Conservation (phyloP, 2,113 vertebrate species). For the Oncorhynchus gorbuscha region DNA sequence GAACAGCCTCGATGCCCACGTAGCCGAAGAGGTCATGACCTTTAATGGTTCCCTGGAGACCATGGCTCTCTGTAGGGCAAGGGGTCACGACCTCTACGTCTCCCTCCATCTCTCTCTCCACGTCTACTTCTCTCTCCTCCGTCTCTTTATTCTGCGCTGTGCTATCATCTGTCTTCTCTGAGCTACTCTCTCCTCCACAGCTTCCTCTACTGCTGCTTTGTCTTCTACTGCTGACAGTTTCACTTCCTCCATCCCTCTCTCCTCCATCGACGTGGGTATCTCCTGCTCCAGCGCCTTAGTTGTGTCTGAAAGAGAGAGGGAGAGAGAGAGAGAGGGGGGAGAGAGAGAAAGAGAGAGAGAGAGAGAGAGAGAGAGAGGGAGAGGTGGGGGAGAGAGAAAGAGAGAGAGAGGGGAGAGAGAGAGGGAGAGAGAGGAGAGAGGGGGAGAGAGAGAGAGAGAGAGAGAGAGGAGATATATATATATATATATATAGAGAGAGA, state of each 20-base stretch:
- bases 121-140: constrained; percentile 4
- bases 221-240: constrained; percentile 23
- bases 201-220: constrained; percentile 62
- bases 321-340: background rate
- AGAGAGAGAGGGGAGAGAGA: too few relatives aligned
- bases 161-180: background rate
- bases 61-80: too few relatives aligned
- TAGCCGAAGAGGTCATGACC: too few relatives aligned
- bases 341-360: background rate
- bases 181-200: constrained; percentile 34
- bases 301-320: constrained; percentile 44
- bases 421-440: too few relatives aligned
- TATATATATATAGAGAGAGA: too few relatives aligned
- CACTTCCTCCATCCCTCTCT: constrained; percentile 51
- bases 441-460: too few relatives aligned
- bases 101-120: too few relatives aligned
- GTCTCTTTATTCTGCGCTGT: background rate
- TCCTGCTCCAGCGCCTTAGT: constrained; percentile 50
- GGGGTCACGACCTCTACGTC: too few relatives aligned
- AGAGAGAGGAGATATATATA: too few relatives aligned
- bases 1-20: too few relatives aligned
- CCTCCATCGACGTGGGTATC: constrained; percentile 62
- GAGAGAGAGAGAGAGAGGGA: background rate
- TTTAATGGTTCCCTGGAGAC: too few relatives aligned
- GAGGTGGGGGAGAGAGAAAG: too few relatives aligned